Evolutionary conservation across 2,888 invertebrate genomes (phyloP).

Genomic region (Melipona beecheii): DNA sequence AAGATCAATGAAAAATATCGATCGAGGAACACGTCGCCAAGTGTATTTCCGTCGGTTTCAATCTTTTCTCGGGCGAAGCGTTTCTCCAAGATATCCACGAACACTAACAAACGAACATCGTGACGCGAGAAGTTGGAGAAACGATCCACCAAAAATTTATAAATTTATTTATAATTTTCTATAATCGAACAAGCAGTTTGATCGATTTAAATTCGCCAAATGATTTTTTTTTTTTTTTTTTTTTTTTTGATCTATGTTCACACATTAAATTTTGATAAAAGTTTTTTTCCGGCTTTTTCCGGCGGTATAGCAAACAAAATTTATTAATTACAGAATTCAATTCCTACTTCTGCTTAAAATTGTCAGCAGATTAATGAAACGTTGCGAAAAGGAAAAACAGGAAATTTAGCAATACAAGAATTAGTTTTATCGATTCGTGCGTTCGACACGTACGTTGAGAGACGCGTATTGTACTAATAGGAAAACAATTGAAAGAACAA

Average conservation of each 20-base stretch:
- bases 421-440: not conserved
- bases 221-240: not conserved
- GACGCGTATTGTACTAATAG: conserved; percentile 13
- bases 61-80: not conserved
- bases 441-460: conserved; percentile 6
- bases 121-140: not conserved
- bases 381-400: not conserved
- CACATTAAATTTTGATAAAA: not conserved
- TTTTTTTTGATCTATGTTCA: not conserved
- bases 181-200: not conserved
- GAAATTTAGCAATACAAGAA: not conserved
- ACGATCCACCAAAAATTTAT: not conserved
- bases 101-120: not conserved
- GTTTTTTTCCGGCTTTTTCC: not conserved
- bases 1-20: conserved; percentile 35
- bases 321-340: not conserved
- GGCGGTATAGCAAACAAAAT: not conserved
- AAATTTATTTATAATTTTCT: too few relatives aligned
- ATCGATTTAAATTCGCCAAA: not conserved
- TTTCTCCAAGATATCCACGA: not conserved
- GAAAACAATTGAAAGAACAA: conserved; percentile 24
- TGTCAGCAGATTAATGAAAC: not conserved
- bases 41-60: conserved; percentile 24
- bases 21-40: conserved; percentile 6
- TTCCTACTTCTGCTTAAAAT: not conserved